Evolutionary conservation across 2,113 vertebrate genomes (phyloP).

Genomic region (Oryzias curvinotus): DNA sequence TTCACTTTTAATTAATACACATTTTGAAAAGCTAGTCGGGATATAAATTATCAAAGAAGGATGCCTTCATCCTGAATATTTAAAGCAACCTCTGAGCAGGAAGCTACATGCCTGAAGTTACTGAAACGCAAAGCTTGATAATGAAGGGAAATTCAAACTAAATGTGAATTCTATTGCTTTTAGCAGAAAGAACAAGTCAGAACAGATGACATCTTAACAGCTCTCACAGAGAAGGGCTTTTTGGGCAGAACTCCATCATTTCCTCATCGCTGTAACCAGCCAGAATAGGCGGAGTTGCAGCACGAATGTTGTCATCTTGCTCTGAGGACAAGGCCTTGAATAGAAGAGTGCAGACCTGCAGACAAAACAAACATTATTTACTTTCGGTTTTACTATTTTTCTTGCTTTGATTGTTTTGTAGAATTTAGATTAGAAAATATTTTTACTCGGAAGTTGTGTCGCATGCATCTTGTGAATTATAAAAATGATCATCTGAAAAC

Average conservation of each 20-base stretch:
- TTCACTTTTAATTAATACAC: too few relatives aligned
- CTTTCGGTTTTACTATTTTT: background rate
- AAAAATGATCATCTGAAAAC: too few relatives aligned
- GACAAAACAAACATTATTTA: background rate
- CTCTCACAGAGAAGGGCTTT: slow-evolving; percentile 20
- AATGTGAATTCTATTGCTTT: background rate
- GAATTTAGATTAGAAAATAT: too few relatives aligned
- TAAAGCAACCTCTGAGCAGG: background rate
- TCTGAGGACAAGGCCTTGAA: slow-evolving; percentile 82
- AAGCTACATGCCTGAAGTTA: background rate
- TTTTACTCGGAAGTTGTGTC: too few relatives aligned
- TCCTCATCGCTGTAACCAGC: slow-evolving; percentile 79
- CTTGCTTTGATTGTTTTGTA: too few relatives aligned
- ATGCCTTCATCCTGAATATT: too few relatives aligned
- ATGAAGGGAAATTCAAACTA: too few relatives aligned
- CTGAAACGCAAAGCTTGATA: too few relatives aligned
- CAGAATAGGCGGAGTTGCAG: slow-evolving; percentile 60
- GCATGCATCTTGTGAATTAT: too few relatives aligned
- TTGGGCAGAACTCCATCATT: slow-evolving; percentile 48
- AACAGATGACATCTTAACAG: background rate
- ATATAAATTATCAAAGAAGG: too few relatives aligned
- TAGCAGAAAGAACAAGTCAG: background rate
- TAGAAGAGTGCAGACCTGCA: slow-evolving; percentile 85
- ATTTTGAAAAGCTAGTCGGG: too few relatives aligned
- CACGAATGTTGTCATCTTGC: slow-evolving; percentile 20